Evolutionary conservation across 2,113 vertebrate genomes (phyloP).

Genomic region (Heterocephalus glaber): DNA sequence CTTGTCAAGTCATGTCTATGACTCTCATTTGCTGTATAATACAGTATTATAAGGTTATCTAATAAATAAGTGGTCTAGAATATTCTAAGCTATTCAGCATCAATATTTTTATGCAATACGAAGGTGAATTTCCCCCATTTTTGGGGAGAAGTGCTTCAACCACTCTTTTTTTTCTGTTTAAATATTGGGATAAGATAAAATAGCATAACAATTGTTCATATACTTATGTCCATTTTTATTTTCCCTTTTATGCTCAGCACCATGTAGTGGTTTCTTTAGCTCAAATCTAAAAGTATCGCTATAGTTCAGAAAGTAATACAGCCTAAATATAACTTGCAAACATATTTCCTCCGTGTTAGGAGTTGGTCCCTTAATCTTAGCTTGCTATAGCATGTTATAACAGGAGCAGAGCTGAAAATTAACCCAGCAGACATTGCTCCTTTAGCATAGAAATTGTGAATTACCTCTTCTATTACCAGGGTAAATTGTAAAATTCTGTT

Average conservation of each 20-base stretch:
- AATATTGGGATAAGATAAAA: conserved; percentile 18
- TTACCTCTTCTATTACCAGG: neutral
- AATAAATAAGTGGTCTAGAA: neutral
- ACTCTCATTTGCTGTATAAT: neutral
- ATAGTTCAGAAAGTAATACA: conserved; percentile 22
- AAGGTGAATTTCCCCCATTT: neutral
- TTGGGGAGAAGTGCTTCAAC: neutral
- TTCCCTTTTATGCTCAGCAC: conserved; percentile 37
- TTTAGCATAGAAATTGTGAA: neutral
- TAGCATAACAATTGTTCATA: neutral
- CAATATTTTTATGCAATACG: neutral
- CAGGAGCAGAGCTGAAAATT: neutral
- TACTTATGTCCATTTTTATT: neutral
- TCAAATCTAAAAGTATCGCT: neutral
- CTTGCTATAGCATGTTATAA: neutral
- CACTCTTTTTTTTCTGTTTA: neutral
- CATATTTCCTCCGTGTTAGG: neutral
- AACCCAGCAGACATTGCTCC: neutral
- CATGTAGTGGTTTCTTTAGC: neutral
- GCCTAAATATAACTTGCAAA: neutral
- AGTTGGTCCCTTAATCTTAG: neutral
- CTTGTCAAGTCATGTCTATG: neutral
- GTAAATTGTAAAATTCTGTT: neutral
- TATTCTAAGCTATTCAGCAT: neutral
- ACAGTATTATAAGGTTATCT: neutral